Evolutionary conservation across 1,140 invertebrate species (phyloP), one percentile per base, ranked within the genome.

Genomic region (Drosophila chauvacae): DNA sequence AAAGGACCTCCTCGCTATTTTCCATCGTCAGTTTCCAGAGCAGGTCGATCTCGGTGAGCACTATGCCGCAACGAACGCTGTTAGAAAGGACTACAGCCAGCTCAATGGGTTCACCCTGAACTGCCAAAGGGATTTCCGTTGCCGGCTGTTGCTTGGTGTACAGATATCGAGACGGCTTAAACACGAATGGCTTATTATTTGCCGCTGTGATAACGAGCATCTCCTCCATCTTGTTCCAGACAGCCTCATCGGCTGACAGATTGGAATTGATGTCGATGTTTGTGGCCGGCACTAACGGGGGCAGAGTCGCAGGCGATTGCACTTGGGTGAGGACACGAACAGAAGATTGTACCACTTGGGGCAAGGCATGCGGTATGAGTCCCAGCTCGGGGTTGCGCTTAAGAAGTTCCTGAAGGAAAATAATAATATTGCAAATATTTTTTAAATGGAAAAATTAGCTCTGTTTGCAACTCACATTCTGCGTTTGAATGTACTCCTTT

Each of bases 401-500:
- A 4, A 90, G 53, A 9, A 91, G 76, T 62, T 93, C 85, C 85
- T 92, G 37, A 0, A 42, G 50, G 30, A 18, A 18, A 4, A 30
- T 2, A 48, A 26, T 14, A 26, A n/a, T n/a, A 28, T 50, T 28
- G 0, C 20, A 20, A 7, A 9, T 0, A 3, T n/a, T 10, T 1
- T n/a, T n/a, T 1, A n/a, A 16, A 26, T 48, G 2, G 7, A 28
- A n/a, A 16, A 48, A 26, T 23, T 41, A 44, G 18, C 7, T 16
- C 4, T 4, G 6, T 2, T 26, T 11, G 14, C 2, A 16, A 77
- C 66, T 72, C n/a, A 92, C 91, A 62, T 92, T 93, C 48, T 96
- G 95, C 30, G 96, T 96, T 81, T 96, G 94, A 70, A 98, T 94
- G 93, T 97, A 99, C 93, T 99, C 98, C 81, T 96, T 95, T 9